A percentile compares a stretch with the other conserved stretches of the same genome.
These are phyloP conservation scores for Ceratina japonica DNA, from an alignment of 1,140 invertebrate species.

Conservation along the genomic window DNA sequence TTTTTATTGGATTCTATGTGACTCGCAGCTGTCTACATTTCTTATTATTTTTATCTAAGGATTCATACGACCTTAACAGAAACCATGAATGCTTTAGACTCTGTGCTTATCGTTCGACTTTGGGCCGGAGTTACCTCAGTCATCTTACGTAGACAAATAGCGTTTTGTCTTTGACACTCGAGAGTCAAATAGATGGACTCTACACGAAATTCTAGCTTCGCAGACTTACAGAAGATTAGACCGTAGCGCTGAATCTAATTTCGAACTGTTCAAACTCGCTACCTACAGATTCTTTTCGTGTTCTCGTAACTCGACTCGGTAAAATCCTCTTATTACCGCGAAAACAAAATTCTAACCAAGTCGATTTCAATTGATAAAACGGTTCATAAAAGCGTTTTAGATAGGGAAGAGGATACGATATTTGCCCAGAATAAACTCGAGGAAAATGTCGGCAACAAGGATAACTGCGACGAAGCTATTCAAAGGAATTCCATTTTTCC, in stretches of 20 bases:
- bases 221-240: background rate
- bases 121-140: background rate
- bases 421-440: slow-evolving; percentile 40
- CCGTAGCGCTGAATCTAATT: background rate
- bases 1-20: no score
- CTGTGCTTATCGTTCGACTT: background rate
- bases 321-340: background rate
- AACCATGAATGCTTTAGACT: no score
- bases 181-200: background rate
- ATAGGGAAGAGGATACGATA: background rate
- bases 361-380: slow-evolving; percentile 48
- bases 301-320: no score
- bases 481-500: slow-evolving; percentile 14
- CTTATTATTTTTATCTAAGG: no score
- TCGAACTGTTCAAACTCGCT: background rate
- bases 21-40: no score
- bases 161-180: background rate
- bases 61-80: no score
- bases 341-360: slow-evolving; percentile 36
- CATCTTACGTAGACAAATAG: background rate
- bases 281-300: background rate
- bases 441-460: slow-evolving; percentile 16
- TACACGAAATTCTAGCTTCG: background rate
- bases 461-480: slow-evolving; percentile 21
- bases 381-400: slow-evolving; percentile 30